Evolutionary conservation across 1,140 invertebrate species (phyloP), one percentile per base, ranked within the genome.

Genomic region (Megathymus violae): DNA sequence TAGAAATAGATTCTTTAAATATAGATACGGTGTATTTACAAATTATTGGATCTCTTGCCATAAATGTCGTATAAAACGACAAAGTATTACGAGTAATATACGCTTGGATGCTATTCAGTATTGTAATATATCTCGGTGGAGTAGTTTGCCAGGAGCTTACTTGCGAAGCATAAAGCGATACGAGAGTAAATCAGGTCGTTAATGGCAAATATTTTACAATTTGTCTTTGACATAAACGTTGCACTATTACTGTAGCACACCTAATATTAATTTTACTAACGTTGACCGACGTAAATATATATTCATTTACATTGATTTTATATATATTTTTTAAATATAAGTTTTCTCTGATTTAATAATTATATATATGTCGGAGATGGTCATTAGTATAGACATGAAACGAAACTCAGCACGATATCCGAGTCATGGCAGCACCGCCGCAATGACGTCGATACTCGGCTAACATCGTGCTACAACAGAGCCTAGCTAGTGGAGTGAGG

Each of bases 171-270:
- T 74, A 74, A 66, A 69, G 67, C 58, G 50, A 62, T 62, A 73
- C 58, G 52, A 61, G 63, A 62, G 66, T 71, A 78, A 73, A 78
- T 78, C 74, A 70, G 65, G 62, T 64, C 58, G 68, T 78, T 73
- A 78, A 71, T 72, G 68, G 75, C 59, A 69, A 63, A 78, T 72
- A 75, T 73, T 75, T 78, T 67, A 75, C 72, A 75, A 78, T 78
- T 71, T 72, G 63, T 70, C 64, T 40, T 62, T 65, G 63, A 69
- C 64, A 62, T 69, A 62, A 76, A 63, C 74, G 64, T 62, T 51
- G 71, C 63, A 69, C 36, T 50, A 3, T 63, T 67, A 72, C 60
- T 64, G 64, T 67, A 64, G 67, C 61, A 64, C 56, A 58, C 47
- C 61, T 43, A 67, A 41, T 65, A 56, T 52, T 62, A 41, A 60